phyloP scores from a whole-genome alignment of 2,888 invertebrate species.

The Athalia rosae region DNA sequence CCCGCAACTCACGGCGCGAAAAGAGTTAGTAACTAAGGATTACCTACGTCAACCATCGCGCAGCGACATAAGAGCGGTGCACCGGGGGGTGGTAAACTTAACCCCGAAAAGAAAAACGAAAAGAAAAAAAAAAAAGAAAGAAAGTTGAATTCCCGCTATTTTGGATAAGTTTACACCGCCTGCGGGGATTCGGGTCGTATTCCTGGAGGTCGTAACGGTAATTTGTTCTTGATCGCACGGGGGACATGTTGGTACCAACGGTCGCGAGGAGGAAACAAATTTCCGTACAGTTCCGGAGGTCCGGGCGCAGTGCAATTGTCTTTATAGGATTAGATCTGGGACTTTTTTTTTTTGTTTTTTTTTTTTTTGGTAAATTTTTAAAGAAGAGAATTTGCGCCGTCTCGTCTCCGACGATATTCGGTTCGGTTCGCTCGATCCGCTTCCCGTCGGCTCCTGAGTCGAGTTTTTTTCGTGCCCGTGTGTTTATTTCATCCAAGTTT shows the following conservation, averaged over 20 bases:
- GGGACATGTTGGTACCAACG: constrained; percentile 20
- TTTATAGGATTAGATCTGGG: constrained; percentile 39
- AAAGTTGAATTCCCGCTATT: too few species aligned
- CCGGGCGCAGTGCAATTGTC: background rate
- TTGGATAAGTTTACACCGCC: too few species aligned
- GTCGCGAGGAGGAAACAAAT: background rate
- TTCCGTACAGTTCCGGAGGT: too few species aligned
- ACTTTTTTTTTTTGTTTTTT: constrained; percentile 39
- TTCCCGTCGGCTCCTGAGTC: constrained; percentile 6
- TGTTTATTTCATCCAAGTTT: constrained; percentile 41
- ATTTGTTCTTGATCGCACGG: constrained; percentile 30
- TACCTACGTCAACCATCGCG: constrained; percentile 37
- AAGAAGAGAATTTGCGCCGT: constrained; percentile 34
- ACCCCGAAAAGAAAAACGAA: constrained; percentile 25
- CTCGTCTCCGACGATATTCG: constrained; percentile 13
- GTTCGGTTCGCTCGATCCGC: constrained; percentile 23
- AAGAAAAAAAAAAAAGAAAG: background rate
- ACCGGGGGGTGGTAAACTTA: constrained; percentile 35
- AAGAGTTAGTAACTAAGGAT: constrained; percentile 24
- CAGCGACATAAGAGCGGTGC: background rate
- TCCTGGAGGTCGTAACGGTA: constrained; percentile 32
- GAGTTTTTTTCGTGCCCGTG: too few species aligned
- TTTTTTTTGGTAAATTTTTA: too few species aligned
- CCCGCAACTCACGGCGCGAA: constrained; percentile 1
- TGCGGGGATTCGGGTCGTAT: constrained; percentile 1